Evolutionary conservation across 2,113 vertebrate genomes (phyloP).

Genomic region (Poeciliopsis prolifica): DNA sequence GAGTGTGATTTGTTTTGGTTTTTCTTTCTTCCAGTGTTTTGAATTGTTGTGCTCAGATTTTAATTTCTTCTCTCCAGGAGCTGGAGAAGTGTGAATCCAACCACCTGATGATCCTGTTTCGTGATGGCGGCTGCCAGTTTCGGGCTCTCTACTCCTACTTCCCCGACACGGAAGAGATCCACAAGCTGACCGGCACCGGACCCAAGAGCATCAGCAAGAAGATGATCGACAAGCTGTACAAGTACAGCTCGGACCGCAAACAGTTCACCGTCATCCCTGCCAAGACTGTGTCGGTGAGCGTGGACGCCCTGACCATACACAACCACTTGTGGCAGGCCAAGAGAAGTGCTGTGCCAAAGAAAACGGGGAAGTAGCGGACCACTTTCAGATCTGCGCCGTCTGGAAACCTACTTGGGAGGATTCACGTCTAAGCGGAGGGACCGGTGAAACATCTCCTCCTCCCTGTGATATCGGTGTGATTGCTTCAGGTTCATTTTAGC

Average conservation of each 20-base stretch:
- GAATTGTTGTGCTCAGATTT: not conserved
- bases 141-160: conserved; percentile 92
- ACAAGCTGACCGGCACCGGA: conserved; percentile 91
- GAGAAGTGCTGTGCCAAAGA: conserved; percentile 87
- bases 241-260: conserved; percentile 97
- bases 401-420: conserved; percentile 11
- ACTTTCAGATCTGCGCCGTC: conserved; percentile 24
- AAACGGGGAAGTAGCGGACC: conserved; percentile 74
- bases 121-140: conserved; percentile 95
- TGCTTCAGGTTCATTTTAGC: conserved; percentile 61
- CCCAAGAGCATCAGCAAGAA: conserved; percentile 93
- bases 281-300: conserved; percentile 96
- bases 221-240: conserved; percentile 98
- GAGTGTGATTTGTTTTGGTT: not conserved
- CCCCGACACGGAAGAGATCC: conserved; percentile 92
- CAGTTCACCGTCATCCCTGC: conserved; percentile 96
- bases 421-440: conserved; percentile 8
- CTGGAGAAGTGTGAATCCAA: conserved; percentile 95
- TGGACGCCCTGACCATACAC: conserved; percentile 96
- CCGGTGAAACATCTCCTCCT: conserved; percentile 23
- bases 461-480: conserved; percentile 62
- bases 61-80: conserved; percentile 77
- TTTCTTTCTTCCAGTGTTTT: not conserved
- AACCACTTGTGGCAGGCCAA: conserved; percentile 96
- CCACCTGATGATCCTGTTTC: conserved; percentile 96